Conservation (phyloP, 2,888 invertebrate species). For the Eupithecia subfuscata region DNA sequence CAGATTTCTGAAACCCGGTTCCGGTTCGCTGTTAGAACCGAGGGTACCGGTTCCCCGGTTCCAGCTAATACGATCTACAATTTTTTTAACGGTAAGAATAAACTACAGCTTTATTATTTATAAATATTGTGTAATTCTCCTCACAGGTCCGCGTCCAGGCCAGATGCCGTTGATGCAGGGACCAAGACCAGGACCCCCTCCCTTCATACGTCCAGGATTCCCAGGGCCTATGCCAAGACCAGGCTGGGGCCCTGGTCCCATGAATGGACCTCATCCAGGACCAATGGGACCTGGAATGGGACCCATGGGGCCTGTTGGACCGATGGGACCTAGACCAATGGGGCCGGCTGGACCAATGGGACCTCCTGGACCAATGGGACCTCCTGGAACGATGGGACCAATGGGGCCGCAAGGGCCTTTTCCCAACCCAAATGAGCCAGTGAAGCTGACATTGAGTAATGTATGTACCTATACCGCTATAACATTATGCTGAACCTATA, state of each 20-base stretch:
- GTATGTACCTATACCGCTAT: constrained; percentile 12
- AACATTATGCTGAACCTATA: background rate
- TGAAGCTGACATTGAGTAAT: constrained; percentile 49
- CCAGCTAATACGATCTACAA: too few relatives aligned
- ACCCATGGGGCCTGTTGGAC: background rate
- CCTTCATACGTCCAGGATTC: background rate
- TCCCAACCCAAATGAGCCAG: constrained; percentile 39
- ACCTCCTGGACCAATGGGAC: background rate
- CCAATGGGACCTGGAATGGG: background rate
- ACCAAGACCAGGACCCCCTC: background rate
- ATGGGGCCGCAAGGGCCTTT: background rate
- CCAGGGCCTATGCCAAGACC: constrained; percentile 4
- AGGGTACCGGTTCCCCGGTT: too few relatives aligned
- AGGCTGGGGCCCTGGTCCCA: constrained; percentile 12
- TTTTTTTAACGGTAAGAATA: too few relatives aligned
- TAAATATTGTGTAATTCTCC: background rate
- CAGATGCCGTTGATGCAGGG: background rate
- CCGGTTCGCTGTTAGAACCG: too few relatives aligned
- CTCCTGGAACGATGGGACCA: background rate
- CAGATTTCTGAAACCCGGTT: too few relatives aligned
- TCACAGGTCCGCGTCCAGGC: background rate
- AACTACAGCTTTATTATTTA: background rate
- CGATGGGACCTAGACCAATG: constrained; percentile 9
- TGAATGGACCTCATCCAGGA: background rate
- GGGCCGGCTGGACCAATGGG: background rate